Percentiles rank a stretch among this genome's conserved stretches.
phyloP scores from a whole-genome alignment of 2,797 vertebrate genomes.

The Diplodus puntazzo region DNA sequence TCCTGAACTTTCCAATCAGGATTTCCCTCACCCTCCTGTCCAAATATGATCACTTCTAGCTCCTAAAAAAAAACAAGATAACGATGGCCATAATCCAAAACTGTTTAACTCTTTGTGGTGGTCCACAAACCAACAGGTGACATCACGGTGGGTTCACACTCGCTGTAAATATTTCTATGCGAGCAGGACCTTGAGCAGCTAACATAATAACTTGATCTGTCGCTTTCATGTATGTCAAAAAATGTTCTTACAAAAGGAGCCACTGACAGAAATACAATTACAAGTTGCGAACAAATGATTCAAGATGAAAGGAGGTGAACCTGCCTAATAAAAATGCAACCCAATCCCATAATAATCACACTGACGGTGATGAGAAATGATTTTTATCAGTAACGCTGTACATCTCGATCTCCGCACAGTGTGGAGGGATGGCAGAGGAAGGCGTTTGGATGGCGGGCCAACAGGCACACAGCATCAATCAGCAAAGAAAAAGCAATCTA shows the following conservation, averaged over 20 bases:
- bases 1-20: too few relatives aligned
- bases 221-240: neutral
- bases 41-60: too few relatives aligned
- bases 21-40: too few relatives aligned
- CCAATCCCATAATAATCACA: neutral
- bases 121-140: too few relatives aligned
- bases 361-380: neutral
- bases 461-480: conserved; percentile 28
- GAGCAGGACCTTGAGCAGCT: neutral
- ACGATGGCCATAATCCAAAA: too few relatives aligned
- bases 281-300: conserved; percentile 1
- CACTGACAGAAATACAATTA: conserved; percentile 4
- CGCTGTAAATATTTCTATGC: neutral
- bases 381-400: neutral
- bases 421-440: neutral
- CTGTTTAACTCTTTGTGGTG: too few relatives aligned
- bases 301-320: neutral
- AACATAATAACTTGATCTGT: conserved; percentile 8
- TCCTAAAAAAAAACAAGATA: too few relatives aligned
- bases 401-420: neutral
- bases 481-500: conserved; percentile 32
- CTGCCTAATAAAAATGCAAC: neutral
- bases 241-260: neutral
- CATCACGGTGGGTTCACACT: neutral
- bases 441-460: neutral